Base-by-base conservation (phyloP, 1,140 invertebrate genomes). In the Bactericera cockerelli region DNA sequence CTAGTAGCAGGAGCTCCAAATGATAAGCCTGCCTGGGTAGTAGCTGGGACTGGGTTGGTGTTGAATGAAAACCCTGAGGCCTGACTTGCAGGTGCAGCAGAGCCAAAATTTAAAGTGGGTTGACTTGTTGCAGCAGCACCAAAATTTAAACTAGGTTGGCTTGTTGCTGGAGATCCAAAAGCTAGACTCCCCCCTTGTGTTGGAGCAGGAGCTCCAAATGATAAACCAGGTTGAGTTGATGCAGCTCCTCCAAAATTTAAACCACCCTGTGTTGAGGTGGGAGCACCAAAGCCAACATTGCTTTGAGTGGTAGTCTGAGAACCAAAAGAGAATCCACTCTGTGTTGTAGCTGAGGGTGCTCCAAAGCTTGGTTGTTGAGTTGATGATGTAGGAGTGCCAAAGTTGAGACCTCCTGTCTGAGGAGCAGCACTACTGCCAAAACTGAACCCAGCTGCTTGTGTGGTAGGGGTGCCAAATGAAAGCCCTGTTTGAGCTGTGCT, bases 401-500 rank as follows among this genome's bases (percentile, higher is more conserved):
- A 49, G n/a, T 49, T 49, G 8, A 49, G 22, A 6, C 22, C 22
- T 19, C 22, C 22, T 49, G 42, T 49, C 22, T 49, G 42, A 8
- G 42, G 42, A 19, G 42, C 22, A 49, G n/a, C 19, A 3, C 42
- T n/a, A 49, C n/a, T 8, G 8, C n/a, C 42, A 49, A 49, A 49
- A 49, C 42, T 49, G n/a, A 49, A 49, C 6, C 42, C 42, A 49
- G 42, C n/a, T 49, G 6, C 8, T 19, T 6, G 6, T 6, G 42
- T n/a, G 8, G 4, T 49, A 49, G 42, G 42, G 8, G 42, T 22
- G 8, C 42, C 42, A 49, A 49, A 49, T 19, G 42, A 49, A 49
- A 49, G 42, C n/a, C 42, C 42, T 49, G 42, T 49, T 49, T 49
- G 42, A 49, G 42, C 42, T 49, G 42, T 19, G 22, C 22, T 49